phyloP scores from a whole-genome alignment of 2,113 vertebrate species.

The Dipodomys spectabilis region DNA sequence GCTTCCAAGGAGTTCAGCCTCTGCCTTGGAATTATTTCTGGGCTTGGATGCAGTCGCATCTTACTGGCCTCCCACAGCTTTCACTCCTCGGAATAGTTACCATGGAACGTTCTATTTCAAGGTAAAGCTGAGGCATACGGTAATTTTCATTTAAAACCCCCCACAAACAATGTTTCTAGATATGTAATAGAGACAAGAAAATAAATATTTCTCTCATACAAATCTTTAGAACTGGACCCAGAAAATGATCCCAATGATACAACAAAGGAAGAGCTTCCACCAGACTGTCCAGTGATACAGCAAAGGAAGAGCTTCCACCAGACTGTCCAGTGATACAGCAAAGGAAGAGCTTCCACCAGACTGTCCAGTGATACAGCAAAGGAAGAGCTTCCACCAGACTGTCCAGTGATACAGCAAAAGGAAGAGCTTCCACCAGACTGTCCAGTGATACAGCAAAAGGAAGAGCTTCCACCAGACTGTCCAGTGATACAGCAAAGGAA shows the following conservation, averaged over 20 bases:
- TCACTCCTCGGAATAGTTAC: background rate
- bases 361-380: too few species aligned
- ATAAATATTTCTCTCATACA: background rate
- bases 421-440: too few species aligned
- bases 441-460: too few species aligned
- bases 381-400: too few species aligned
- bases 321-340: too few species aligned
- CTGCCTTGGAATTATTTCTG: slow-evolving; percentile 70
- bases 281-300: too few species aligned
- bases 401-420: too few species aligned
- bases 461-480: background rate
- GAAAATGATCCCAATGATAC: background rate
- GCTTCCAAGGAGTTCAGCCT: slow-evolving; percentile 32
- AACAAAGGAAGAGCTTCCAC: background rate
- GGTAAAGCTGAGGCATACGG: background rate
- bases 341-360: too few species aligned
- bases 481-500: too few species aligned
- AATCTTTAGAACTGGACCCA: background rate
- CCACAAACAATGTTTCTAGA: background rate
- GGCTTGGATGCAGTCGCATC: slow-evolving; percentile 48
- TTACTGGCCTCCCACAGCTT: background rate
- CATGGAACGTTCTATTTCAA: slow-evolving; percentile 7
- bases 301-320: too few species aligned
- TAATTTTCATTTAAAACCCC: background rate
- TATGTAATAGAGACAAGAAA: background rate